Evolutionary conservation across 2,113 vertebrate genomes (phyloP).

Genomic region (Eulacestoma nigropectus): DNA sequence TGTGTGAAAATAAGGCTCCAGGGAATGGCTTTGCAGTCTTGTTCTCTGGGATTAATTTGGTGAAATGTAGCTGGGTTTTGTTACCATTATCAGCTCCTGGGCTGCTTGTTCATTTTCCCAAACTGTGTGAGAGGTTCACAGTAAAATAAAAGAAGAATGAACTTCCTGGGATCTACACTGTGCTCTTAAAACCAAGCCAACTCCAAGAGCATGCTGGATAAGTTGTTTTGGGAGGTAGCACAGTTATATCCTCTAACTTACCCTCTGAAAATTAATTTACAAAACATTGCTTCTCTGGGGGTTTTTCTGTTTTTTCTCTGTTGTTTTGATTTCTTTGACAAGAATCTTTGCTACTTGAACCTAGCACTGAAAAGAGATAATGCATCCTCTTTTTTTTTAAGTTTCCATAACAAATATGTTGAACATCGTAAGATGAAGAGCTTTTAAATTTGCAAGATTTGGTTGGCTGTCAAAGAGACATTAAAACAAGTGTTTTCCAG

Average conservation of each 20-base stretch:
- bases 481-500: constrained; percentile 26
- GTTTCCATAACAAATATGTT: not conserved
- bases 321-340: not conserved
- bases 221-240: not conserved
- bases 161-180: not conserved
- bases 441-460: not conserved
- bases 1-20: not conserved
- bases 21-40: not conserved
- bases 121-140: not conserved
- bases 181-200: not conserved
- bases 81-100: not conserved
- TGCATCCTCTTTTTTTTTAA: not conserved
- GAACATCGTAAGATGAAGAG: not conserved
- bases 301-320: not conserved
- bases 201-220: not conserved
- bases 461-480: constrained; percentile 7
- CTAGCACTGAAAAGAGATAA: not conserved
- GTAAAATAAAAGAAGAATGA: not conserved
- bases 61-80: not conserved
- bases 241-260: not conserved
- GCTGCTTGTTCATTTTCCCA: not conserved
- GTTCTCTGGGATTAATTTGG: not conserved
- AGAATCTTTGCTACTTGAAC: not conserved
- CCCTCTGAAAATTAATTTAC: not conserved
- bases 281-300: not conserved